Conservation (phyloP, 2,888 invertebrate species). For the Drosophila mayaguana region DNA sequence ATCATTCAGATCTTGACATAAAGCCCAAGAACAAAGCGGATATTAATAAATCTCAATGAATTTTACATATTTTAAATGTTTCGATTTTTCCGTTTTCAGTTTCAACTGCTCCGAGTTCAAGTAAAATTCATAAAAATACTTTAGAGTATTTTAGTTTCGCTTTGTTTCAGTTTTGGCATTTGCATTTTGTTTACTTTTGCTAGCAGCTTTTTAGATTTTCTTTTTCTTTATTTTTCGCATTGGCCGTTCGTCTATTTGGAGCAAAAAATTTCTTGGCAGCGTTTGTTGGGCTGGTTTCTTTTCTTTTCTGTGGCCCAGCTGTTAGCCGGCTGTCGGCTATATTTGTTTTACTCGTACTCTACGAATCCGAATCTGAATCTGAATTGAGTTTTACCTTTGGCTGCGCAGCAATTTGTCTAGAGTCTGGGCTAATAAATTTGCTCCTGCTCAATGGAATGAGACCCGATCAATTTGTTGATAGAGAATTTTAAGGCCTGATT, state of each 20-base stretch:
- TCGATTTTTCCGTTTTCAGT: background rate
- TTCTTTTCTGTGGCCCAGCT: slow-evolving; percentile 44
- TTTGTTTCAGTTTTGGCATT: background rate
- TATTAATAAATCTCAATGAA: slow-evolving; percentile 6
- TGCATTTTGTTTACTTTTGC: slow-evolving; percentile 47
- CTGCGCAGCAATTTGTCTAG: slow-evolving; percentile 53
- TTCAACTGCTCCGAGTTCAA: background rate
- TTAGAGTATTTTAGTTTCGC: slow-evolving; percentile 28
- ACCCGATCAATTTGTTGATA: slow-evolving; percentile 66
- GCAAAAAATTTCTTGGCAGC: slow-evolving; percentile 71
- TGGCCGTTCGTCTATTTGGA: slow-evolving; percentile 53
- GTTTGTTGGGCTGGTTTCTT: slow-evolving; percentile 58
- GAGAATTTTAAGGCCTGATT: slow-evolving; percentile 21
- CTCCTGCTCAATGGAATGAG: slow-evolving; percentile 15
- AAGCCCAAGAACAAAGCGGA: slow-evolving; percentile 8
- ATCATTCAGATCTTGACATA: background rate
- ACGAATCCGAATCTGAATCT: slow-evolving; percentile 26
- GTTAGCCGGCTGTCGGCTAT: slow-evolving; percentile 41
- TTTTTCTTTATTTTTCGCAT: slow-evolving; percentile 20
- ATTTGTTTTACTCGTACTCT: slow-evolving; percentile 16
- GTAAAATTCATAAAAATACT: background rate
- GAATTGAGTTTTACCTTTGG: slow-evolving; percentile 40
- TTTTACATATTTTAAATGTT: background rate
- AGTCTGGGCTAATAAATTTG: slow-evolving; percentile 52
- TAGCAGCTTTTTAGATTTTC: slow-evolving; percentile 28